A percentile compares a stretch with the other conserved stretches of the same genome.
Evolutionary conservation across 2,113 vertebrate species (phyloP).

Genomic region (Callopanchax toddi): DNA sequence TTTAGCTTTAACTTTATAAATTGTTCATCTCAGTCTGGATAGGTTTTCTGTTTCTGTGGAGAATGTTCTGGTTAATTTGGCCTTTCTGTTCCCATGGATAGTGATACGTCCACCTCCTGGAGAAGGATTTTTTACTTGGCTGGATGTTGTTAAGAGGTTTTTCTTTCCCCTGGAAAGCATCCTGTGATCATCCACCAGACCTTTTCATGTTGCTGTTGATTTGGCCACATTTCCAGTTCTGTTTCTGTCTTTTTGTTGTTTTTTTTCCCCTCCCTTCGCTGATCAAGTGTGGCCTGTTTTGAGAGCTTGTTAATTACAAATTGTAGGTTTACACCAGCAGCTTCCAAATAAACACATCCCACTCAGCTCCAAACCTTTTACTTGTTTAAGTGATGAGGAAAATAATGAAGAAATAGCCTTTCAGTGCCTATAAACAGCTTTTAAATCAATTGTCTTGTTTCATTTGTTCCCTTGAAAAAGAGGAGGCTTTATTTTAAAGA

Average conservation of each 20-base stretch:
- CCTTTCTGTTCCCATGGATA: background rate
- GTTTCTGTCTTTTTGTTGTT: background rate
- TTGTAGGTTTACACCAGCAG: background rate
- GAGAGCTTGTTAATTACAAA: background rate
- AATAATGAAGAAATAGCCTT: background rate
- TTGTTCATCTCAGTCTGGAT: too few species aligned
- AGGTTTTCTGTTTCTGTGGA: background rate
- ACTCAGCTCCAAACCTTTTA: background rate
- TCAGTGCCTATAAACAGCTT: background rate
- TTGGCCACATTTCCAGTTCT: background rate
- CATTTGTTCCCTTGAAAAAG: background rate
- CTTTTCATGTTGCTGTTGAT: background rate
- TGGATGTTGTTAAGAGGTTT: background rate
- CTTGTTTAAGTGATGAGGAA: background rate
- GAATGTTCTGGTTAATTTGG: background rate
- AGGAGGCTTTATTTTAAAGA: background rate
- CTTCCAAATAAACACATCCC: conserved; percentile 5
- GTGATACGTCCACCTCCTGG: background rate
- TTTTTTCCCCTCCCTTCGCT: background rate
- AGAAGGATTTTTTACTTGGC: background rate
- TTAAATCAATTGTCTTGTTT: background rate
- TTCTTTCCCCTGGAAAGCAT: background rate
- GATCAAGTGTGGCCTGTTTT: too few species aligned
- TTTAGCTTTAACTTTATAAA: too few species aligned
- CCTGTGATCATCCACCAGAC: background rate